Evolutionary conservation across 2,113 vertebrate genomes (phyloP), one percentile per base, ranked within the genome.

Genomic region (Oriolus oriolus): DNA sequence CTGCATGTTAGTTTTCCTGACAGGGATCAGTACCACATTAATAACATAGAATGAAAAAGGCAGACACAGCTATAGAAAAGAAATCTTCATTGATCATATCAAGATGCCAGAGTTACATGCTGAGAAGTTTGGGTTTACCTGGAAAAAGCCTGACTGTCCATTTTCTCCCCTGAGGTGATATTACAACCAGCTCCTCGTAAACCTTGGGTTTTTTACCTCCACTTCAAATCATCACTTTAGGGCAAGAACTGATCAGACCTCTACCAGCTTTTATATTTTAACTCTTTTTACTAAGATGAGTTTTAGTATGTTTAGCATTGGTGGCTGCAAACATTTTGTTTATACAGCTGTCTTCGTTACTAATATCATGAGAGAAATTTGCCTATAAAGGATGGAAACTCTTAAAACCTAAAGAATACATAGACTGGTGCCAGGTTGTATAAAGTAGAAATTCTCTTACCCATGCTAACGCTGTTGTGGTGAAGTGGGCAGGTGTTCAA

Each of bases 101-200:
- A 88, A 74, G 39, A 74, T 16, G 28, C 20, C 35, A 57, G 49
- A 68, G 50, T 53, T 61, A 84, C 41, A 47, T 1, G 3, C 35
- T 84, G 59, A 50, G 76, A 92, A 69, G n/a, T 90, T 30, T 73
- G 39, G 35, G 49, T 65, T 93, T 90, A 61, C 50, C 50, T 70
- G 59, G 41, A 53, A 88, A 89, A 74, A 61, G 7, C 39, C 39
- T 70, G 27, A 39, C 50, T 77, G 54, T 7, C 23, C 23, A 15
- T 84, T 70, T 35, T 88, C 8, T 59, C 39, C 75, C 27, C 24
- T 68, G 24, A 68, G 19, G 21, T 16, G 10, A 16, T 61, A 61
- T 65, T 80, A 65, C 22, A 92, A 56, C 13, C 18, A 75, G 17
- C 11, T 92, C 6, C 74, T 68, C 35, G 60, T 47, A 37, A 59